Base-by-base conservation (phyloP, 1,140 invertebrate species). In the Polypedilum pembai region DNA sequence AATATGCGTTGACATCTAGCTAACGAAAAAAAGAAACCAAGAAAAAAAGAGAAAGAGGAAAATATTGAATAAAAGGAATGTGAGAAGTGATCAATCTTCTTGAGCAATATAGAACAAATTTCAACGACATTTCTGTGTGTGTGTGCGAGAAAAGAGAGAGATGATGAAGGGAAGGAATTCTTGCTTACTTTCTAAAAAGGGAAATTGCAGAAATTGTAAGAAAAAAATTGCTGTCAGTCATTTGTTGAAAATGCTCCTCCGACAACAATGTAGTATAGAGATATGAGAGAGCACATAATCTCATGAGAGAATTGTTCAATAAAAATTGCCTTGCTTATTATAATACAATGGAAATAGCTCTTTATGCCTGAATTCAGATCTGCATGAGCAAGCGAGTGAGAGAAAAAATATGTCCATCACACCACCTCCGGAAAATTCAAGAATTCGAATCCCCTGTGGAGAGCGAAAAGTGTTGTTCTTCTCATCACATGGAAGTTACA, bases 41-140 rank as follows among this genome's bases (percentile, higher is more conserved):
- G 8, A 69, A 18, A 69, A 12, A 69, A 69, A 69, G 20, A 66
- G 20, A 18, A 69, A 12, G 20, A 69, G 20, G 20, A 66, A 66
- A 69, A 20, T 21, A 69, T 69, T 69, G 65, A 69, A 69, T 69
- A 69, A 69, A 69, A 69, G 20, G 20, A 69, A 69, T 69, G 65
- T 69, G 65, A 69, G 65, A 69, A 69, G 65, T 69, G 65, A 69
- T 69, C 65, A 69, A 69, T 69, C 65, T 69, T 21, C 20, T 69
- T 18, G 10, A 21, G 65, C 17, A 69, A 20, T 20, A 69, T 18
- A 69, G 65, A 69, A 69, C 65, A 69, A 69, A 69, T 69, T 69
- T 69, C 65, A 69, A 21, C 65, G 65, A 69, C 65, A 69, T 8
- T 69, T 20, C 18, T 69, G 17, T 69, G 65, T 69, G 45, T 15